Percentiles rank a stretch among this genome's conserved stretches.
These are phyloP conservation scores for Junco hyemalis DNA, from an alignment of 2,113 vertebrate genomes.

Conservation along the genomic window DNA sequence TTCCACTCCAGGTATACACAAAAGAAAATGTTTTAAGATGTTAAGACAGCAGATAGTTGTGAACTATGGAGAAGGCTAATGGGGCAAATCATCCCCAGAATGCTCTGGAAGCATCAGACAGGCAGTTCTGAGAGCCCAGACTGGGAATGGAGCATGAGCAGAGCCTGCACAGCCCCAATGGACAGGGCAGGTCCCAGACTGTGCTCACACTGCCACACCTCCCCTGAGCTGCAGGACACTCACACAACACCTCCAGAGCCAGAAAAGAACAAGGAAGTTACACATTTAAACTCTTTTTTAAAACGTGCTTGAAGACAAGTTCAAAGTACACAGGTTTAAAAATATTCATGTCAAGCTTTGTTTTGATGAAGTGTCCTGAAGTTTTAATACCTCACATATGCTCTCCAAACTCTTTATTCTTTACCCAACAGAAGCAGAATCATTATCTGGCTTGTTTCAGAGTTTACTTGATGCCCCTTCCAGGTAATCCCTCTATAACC, in stretches of 20 bases:
- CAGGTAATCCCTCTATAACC: background rate
- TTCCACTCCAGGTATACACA: background rate
- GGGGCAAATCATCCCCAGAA: constrained; percentile 1
- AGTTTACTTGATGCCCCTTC: background rate
- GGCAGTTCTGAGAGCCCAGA: background rate
- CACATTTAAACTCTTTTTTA: background rate
- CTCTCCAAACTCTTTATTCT: background rate
- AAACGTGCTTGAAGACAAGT: background rate
- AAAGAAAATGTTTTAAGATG: background rate
- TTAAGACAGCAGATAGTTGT: background rate
- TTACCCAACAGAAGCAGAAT: background rate
- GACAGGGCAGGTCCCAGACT: background rate
- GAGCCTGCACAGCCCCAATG: background rate
- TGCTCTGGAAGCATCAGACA: background rate
- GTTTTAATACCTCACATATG: background rate
- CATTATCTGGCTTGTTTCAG: background rate
- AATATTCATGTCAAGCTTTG: rapidly evolving
- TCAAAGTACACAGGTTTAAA: background rate
- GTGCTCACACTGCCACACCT: background rate
- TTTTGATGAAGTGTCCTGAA: background rate
- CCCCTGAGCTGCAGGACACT: background rate
- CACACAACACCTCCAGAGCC: background rate
- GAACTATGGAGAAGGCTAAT: background rate
- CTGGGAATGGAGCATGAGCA: background rate
- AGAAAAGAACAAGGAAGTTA: background rate